Base-by-base conservation (phyloP, 2,888 invertebrate genomes). In the Chaetogeoica ovagalla region DNA sequence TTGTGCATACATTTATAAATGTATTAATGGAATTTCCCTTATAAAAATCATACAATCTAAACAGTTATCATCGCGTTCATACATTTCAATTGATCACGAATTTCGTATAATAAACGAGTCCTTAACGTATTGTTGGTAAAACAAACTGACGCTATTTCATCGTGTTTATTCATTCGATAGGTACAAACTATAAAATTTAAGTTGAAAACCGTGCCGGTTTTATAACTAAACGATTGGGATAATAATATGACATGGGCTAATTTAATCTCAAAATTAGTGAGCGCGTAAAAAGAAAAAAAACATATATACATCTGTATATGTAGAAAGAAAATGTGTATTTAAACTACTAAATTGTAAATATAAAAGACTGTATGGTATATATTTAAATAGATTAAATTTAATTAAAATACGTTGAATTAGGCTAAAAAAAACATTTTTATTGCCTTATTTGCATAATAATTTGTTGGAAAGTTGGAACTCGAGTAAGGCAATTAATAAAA, bases 81-180 rank as follows among this genome's bases (percentile, higher is more conserved):
- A 73, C 1, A 13, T 55, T 13, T 52, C 21, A n/a, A 37, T 75
- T 75, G 52, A 75, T 75, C 66, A 75, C 66, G 75, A 75, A 66
- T 75, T 75, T 39, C 8, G 8, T 39, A 15, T n/a, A 66, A n/a
- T 37, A 55, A 69, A 11, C 43, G n/a, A 68, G 8, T 52, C 48
- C 5, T 23, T 6, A 17, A 8, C n/a, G 2, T 43, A 65, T 65
- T 65, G 39, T 65, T 65, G 19, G 19, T 5, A 65, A 65, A 43
- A 48, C 48, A 48, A 48, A 48, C 48, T 13, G 48, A n/a, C 30
- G 30, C 66, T 66, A 21, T n/a, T 43, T 52, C 1, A 48, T 68
- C 48, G 17, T 48, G 23, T 73, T 52, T 9, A 73, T 63, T 23
- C 37, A 5, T 63, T n/a, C n/a, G 30, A 11, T 21, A 19, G 7